Base-by-base conservation (phyloP, 1,140 invertebrate genomes). In the Oryctes rhinoceros region DNA sequence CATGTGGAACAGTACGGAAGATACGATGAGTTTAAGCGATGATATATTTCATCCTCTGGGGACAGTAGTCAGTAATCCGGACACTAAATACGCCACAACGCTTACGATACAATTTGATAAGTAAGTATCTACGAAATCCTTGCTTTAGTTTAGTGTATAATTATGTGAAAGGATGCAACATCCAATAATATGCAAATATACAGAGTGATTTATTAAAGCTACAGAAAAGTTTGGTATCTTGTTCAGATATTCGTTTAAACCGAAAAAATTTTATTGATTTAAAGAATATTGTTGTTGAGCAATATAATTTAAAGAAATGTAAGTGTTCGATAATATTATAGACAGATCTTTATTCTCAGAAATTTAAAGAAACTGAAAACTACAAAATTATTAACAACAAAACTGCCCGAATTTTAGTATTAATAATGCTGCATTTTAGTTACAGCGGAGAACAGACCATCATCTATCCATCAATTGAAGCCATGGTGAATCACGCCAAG, bases 1-100 rank as follows among this genome's bases (percentile, higher is more conserved):
- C 84, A 94, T 97, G 85, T 99, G 97, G 96, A 95, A 94, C 0
- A 95, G 96, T 87, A 94, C 95, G 0, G 95, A 97, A 85, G 95
- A 97, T 83, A 87, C 88, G 76, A 85, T 84, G 79, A 94, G 92
- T n/a, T 76, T 76, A 76, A 78, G 48, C 15, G 94, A 96, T 82
- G 94, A 97, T 86, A 88, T 96, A 59, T 89, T 98, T 9, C 95
- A 98, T 89, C 94, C 96, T 20, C 89, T 96, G 80, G 96, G 94
- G 30, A 96, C 93, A 39, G 94, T 95, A 67, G 95, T 96, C 35
- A 94, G 94, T 18, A 98, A 97, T 91, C 95, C 96, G 4, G 92
- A 93, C 84, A 92, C 92, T 15, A 94, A 96, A 84, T 91, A 94
- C 76, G 93, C 94, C 74, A 93, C 95, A 3, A 92, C 93, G 79